Conservation (phyloP, 1,140 invertebrate genomes). For the Belonocnema kinseyi region DNA sequence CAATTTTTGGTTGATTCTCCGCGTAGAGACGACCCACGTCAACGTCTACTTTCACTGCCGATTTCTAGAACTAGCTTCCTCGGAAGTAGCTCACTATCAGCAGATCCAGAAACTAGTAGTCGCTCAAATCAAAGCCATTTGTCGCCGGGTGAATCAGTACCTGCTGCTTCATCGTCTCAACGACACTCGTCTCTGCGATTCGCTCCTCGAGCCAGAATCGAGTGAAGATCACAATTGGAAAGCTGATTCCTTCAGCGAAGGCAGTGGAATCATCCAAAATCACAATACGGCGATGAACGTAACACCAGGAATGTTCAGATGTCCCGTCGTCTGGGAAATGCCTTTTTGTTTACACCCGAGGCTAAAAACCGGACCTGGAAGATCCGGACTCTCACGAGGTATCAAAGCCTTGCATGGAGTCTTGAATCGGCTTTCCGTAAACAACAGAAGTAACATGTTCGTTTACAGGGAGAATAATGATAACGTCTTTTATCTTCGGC, state of each 20-base stretch:
- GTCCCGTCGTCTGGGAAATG: slow-evolving; percentile 84
- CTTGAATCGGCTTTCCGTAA: slow-evolving; percentile 84
- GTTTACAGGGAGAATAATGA: slow-evolving; percentile 83
- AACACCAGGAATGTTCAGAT: slow-evolving; percentile 82
- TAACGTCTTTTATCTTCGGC: slow-evolving; percentile 84
- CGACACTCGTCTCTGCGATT: slow-evolving; percentile 83
- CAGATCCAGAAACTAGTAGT: slow-evolving; percentile 77
- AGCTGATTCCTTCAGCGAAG: slow-evolving; percentile 52
- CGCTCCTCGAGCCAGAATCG: slow-evolving; percentile 82
- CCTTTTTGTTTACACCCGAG: slow-evolving; percentile 84
- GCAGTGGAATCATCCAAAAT: slow-evolving; percentile 40
- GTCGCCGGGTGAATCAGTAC: slow-evolving; percentile 84
- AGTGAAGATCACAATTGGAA: slow-evolving; percentile 76
- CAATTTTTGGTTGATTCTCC: slow-evolving; percentile 87
- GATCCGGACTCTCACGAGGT: slow-evolving; percentile 78
- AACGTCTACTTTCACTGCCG: slow-evolving; percentile 85
- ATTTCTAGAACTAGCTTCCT: slow-evolving; percentile 77
- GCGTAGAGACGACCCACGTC: slow-evolving; percentile 79
- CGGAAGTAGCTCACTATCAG: slow-evolving; percentile 75
- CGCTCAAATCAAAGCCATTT: slow-evolving; percentile 78
- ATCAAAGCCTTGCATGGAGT: slow-evolving; percentile 81
- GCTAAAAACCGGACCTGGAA: slow-evolving; percentile 81
- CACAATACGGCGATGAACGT: slow-evolving; percentile 55
- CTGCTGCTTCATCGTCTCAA: slow-evolving; percentile 83
- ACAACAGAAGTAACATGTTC: slow-evolving; percentile 89